Evolutionary conservation across 2,113 vertebrate species (phyloP), one percentile per base, ranked within the genome.

Genomic region (Actenoides hombroni): DNA sequence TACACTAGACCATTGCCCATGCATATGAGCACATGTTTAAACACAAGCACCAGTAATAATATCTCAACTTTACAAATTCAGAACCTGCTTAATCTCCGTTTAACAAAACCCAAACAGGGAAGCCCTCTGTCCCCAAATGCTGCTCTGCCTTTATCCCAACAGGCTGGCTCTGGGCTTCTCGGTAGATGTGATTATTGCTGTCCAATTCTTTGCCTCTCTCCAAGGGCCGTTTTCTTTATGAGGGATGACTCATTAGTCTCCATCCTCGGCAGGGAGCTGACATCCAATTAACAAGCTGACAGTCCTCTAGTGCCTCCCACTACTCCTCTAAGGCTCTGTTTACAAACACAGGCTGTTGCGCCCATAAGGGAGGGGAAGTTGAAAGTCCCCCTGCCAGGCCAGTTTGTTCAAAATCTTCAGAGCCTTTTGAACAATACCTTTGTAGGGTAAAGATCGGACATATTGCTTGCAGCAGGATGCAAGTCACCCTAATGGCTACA

Each of bases 271-370:
- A 90, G 98, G 98, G 97, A 94, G 94, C 97, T 98, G 98, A 97
- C 98, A 98, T 98, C 97, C 97, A 98, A 98, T 98, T 98, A 98
- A 98, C 85, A 84, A 96, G 97, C 97, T 97, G 97, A 98, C 97
- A 97, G 96, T 98, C 85, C 96, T 96, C 97, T 76, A 51, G 92
- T 95, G 80, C 84, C 97, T 98, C 97, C 96, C 97, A 89, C 96
- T 96, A 87, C 96, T 79, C 97, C 96, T 97, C 92, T 93, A 96
- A 97, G 95, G 95, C 95, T 98, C 94, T 98, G 98, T 98, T 98
- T 98, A 98, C 98, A 98, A 98, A 98, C 98, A 98, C 97, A 95
- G 98, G 86, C 98, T 97, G 97, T 95, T 96, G 97, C 56, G 33
- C 86, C 95, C 97, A 85, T 97, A 95, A 95, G 90, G 90, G 84